phyloP scores from a whole-genome alignment of 2,888 invertebrate genomes.

The Cryptophagus acutangulus region DNA sequence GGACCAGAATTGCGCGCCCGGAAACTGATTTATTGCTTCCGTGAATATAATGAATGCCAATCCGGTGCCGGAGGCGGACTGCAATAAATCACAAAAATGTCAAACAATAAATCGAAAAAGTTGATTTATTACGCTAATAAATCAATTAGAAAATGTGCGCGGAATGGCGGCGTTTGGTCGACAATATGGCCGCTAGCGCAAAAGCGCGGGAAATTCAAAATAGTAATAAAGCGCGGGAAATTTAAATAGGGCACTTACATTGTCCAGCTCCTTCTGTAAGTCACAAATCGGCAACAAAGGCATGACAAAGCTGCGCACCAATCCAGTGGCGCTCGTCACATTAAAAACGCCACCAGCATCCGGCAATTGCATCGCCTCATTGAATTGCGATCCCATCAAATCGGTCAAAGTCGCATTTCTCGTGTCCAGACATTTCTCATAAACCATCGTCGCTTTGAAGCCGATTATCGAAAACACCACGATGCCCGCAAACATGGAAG shows the following conservation, averaged over 20 bases:
- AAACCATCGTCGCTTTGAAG: conserved; percentile 83
- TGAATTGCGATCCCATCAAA: conserved; percentile 52
- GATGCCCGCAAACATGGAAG: conserved; percentile 94
- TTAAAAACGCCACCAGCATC: conserved; percentile 54
- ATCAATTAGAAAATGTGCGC: too few species aligned
- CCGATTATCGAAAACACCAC: conserved; percentile 95
- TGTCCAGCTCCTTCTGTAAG: conserved; percentile 79
- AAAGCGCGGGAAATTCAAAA: too few species aligned
- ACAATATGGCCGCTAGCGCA: too few species aligned
- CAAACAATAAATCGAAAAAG: too few species aligned
- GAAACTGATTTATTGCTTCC: conserved; percentile 96
- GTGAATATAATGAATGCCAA: conserved; percentile 96
- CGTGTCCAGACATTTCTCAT: conserved; percentile 65
- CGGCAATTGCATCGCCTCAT: conserved; percentile 50
- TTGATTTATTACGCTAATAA: too few species aligned
- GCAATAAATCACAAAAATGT: too few species aligned
- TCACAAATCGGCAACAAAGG: conserved; percentile 71
- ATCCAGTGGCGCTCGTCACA: conserved; percentile 51
- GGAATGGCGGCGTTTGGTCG: too few species aligned
- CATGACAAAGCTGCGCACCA: conserved; percentile 56
- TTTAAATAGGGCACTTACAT: conserved; percentile 60
- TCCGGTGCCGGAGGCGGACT: conserved; percentile 96
- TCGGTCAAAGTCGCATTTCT: conserved; percentile 58
- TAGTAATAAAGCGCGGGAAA: too few species aligned
- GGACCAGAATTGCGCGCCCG: conserved; percentile 94